Evolutionary conservation across 2,113 vertebrate species (phyloP), one percentile per base, ranked within the genome.

Genomic region (Chloebia gouldiae): DNA sequence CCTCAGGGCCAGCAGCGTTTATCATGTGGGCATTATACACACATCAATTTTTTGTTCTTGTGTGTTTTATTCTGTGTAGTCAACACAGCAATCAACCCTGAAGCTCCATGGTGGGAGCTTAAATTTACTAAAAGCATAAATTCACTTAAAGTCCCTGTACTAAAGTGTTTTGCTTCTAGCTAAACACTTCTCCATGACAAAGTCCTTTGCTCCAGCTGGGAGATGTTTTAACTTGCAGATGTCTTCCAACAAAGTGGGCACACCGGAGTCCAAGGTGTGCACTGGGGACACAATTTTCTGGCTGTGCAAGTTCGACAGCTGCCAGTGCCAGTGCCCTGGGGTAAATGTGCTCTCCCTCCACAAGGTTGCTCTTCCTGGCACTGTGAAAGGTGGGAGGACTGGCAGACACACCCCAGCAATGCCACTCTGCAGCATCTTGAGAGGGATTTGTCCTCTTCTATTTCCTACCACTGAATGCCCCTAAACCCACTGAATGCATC

Each of bases 261-360:
- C 25, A 11, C 42, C 6, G 1, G 35, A 66, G 39, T 30, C 27
- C 45, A 39, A 70, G 35, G 4, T 1, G 3, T 54, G 70, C 59
- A 15, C 40, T 22, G 9, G 9, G 16, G 22, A 53, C 24, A 51
- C 18, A 25, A 16, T 39, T 27, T 40, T 31, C 53, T 63, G 44
- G 27, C 28, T 56, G 14, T 3, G 2, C 1, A 1, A 59, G 30
- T 56, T 35, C 0, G 0, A 23, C 0, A 0, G 28, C 22, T 11
- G 3, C 50, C 28, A 2, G 0, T 19, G 40, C n/a, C 53, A 14
- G 49, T 3, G 2, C 15, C 22, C 57, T 2, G 8, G 49, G 40
- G 22, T 50, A 57, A 83, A 42, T 4, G 11, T 47, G 16, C 5
- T 45, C 72, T 65, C 30, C 31, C 6, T 54, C 10, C 1, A 5